These are phyloP conservation scores for Megaustenia siamemsis DNA, from an alignment of 2,888 invertebrate species.

Conservation along the genomic window DNA sequence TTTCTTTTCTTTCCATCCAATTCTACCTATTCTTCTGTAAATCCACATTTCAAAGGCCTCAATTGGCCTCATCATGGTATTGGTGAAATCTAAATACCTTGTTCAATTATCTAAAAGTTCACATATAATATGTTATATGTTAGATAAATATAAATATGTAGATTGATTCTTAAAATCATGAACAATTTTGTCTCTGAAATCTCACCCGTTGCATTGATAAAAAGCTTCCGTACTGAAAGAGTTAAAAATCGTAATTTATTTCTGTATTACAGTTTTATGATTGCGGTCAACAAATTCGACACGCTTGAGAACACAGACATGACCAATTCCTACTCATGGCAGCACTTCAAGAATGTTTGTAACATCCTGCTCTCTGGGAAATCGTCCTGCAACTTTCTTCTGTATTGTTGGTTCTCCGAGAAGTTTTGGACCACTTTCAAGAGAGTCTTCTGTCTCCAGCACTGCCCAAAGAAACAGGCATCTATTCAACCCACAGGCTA, in stretches of 20 bases:
- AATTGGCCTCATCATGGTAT: too few relatives aligned
- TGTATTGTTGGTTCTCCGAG: conserved; percentile 80
- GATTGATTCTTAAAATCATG: too few relatives aligned
- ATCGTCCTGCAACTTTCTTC: conserved; percentile 77
- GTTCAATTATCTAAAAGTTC: too few relatives aligned
- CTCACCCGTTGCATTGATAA: too few relatives aligned
- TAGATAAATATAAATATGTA: too few relatives aligned
- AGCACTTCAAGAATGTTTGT: conserved; percentile 1
- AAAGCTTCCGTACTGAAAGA: too few relatives aligned
- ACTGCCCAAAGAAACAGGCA: conserved; percentile 61
- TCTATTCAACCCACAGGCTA: conserved; percentile 60
- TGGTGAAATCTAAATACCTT: too few relatives aligned
- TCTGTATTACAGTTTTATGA: conserved; percentile 10
- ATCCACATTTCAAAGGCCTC: too few relatives aligned
- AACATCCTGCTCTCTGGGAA: conserved; percentile 71
- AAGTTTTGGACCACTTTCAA: conserved; percentile 79
- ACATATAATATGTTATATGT: too few relatives aligned
- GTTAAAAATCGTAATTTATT: background rate
- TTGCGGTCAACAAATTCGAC: conserved; percentile 23
- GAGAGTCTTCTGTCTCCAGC: conserved; percentile 70
- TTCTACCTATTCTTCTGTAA: too few relatives aligned
- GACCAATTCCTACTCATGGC: background rate
- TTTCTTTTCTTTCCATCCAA: too few relatives aligned
- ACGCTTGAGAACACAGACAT: conserved; percentile 20
- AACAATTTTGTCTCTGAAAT: too few relatives aligned